These are phyloP conservation scores for Halyomorpha halys DNA, from an alignment of 1,140 invertebrate genomes.

Conservation along the genomic window DNA sequence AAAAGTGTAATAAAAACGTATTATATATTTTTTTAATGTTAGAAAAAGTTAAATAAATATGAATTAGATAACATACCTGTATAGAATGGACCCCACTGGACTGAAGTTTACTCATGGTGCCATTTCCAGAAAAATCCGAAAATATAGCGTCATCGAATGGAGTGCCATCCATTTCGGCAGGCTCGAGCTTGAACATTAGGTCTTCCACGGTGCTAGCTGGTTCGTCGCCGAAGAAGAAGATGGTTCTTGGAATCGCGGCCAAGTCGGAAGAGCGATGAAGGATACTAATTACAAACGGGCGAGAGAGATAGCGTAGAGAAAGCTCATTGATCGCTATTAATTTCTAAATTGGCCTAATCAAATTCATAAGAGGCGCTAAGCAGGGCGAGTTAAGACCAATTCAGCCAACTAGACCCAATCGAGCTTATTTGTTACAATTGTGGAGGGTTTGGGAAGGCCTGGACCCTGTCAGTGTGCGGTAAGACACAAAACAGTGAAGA, in stretches of 20 bases:
- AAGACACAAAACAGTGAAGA: constrained; percentile 15
- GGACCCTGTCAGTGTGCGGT: constrained; percentile 20
- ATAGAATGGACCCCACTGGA: constrained; percentile 47
- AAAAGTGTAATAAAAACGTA: not conserved
- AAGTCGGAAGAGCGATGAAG: not conserved
- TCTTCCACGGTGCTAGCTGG: constrained; percentile 1
- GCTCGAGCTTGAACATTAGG: constrained; percentile 23
- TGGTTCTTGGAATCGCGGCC: not conserved
- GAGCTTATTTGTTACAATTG: constrained; percentile 29
- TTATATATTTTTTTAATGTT: too few species aligned
- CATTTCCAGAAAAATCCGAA: constrained; percentile 54
- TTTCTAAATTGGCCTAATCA: constrained; percentile 29
- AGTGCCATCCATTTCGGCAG: constrained; percentile 51
- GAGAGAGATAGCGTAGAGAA: not conserved
- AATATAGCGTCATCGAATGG: constrained; percentile 66
- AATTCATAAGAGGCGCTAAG: constrained; percentile 28
- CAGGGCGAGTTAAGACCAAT: constrained; percentile 28
- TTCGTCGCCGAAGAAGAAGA: not conserved
- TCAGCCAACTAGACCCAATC: constrained; percentile 26
- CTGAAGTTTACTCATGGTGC: constrained; percentile 36
- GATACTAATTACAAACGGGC: not conserved
- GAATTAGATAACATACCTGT: constrained; percentile 57
- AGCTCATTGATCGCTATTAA: constrained; percentile 28
- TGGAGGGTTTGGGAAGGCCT: constrained; percentile 5
- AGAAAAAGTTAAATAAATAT: not conserved